phyloP scores from a whole-genome alignment of 2,797 vertebrate genomes.

The Hoplostethus mediterraneus region DNA sequence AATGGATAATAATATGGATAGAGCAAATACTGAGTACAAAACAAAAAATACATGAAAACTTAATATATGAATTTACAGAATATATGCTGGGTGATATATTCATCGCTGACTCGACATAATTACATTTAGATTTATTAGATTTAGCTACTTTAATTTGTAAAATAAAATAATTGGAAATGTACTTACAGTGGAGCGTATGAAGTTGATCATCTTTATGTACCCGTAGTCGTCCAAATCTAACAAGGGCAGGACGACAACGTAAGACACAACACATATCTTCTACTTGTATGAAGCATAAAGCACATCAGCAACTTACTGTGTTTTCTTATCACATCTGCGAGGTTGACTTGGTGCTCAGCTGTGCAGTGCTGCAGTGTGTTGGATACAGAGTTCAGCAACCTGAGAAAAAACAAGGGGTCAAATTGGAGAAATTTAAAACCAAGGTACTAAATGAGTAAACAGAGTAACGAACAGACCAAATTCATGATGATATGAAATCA shows the following conservation, averaged over 20 bases:
- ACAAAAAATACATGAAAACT: no score
- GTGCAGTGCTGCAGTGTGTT: slow-evolving; percentile 89
- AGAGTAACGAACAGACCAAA: background rate
- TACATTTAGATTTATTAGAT: no score
- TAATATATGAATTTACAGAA: no score
- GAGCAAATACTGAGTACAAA: no score
- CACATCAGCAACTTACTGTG: slow-evolving; percentile 82
- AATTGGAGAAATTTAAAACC: background rate
- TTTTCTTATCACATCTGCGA: slow-evolving; percentile 84
- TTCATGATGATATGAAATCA: background rate
- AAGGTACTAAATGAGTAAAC: background rate
- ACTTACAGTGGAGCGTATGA: slow-evolving; percentile 90
- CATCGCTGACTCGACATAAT: no score
- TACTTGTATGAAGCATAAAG: slow-evolving; percentile 1
- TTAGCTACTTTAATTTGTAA: background rate
- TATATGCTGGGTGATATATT: no score
- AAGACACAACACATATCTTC: background rate
- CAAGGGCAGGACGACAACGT: background rate
- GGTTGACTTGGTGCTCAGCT: slow-evolving; percentile 85
- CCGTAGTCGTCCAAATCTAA: slow-evolving; percentile 95
- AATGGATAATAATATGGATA: no score
- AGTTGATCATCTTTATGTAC: slow-evolving; percentile 96
- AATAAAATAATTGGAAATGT: background rate
- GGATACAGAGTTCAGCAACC: slow-evolving; percentile 84
- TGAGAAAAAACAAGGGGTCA: slow-evolving; percentile 47